phyloP scores from a whole-genome alignment of 2,797 vertebrate genomes.

The Gadopsis marmoratus region DNA sequence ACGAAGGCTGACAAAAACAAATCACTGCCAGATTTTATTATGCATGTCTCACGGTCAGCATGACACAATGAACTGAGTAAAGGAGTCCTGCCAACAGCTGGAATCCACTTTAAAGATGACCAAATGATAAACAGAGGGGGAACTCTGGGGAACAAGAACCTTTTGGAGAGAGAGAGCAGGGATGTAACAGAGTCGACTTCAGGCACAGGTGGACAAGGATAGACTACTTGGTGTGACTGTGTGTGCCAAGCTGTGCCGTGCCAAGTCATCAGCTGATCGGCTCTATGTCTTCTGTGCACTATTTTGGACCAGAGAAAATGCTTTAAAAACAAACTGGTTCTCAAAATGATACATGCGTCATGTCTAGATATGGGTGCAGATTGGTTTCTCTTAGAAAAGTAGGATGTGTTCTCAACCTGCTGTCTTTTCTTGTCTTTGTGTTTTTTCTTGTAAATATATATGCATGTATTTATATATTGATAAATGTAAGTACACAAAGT shows the following conservation, averaged over 20 bases:
- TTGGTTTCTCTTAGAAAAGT: not conserved
- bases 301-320: not conserved
- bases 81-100: not conserved
- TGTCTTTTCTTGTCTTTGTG: no score
- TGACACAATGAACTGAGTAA: not conserved
- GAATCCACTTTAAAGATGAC: constrained; percentile 4
- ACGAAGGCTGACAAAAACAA: constrained; percentile 6
- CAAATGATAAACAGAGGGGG: not conserved
- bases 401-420: not conserved
- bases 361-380: not conserved
- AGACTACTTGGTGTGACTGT: constrained; percentile 15
- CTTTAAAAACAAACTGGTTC: not conserved
- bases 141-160: not conserved
- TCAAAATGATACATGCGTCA: not conserved
- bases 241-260: constrained; percentile 18
- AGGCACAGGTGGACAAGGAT: constrained; percentile 36
- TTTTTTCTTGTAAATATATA: no score
- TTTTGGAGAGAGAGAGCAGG: not conserved
- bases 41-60: not conserved
- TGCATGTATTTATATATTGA: not conserved
- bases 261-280: constrained; percentile 37
- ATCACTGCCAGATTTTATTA: constrained; percentile 1
- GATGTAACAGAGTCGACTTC: constrained; percentile 18
- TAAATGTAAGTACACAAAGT: not conserved
- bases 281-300: constrained; percentile 16